Conservation (phyloP, 1,140 invertebrate species). For the Drosophila pectinifera region DNA sequence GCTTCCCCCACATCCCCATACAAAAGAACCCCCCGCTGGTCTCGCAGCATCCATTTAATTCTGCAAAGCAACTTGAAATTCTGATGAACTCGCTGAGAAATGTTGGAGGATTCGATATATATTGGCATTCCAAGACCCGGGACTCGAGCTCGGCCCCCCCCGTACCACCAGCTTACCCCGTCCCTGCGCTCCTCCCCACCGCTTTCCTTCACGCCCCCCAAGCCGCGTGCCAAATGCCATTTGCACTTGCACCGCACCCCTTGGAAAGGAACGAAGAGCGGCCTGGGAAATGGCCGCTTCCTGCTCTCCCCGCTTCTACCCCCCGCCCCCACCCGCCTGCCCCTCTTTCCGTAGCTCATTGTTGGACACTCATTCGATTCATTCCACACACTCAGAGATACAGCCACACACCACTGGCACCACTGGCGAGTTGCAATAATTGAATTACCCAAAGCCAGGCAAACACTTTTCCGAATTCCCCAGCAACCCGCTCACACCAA, state of each 20-base stretch:
- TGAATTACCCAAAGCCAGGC: constrained; percentile 46
- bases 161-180: not conserved
- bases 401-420: constrained; percentile 8
- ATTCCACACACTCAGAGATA: constrained; percentile 26
- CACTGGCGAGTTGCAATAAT: constrained; percentile 32
- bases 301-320: constrained; percentile 10
- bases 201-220: not conserved
- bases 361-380: constrained; percentile 33
- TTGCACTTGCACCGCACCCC: constrained; percentile 56
- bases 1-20: not conserved
- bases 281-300: constrained; percentile 14
- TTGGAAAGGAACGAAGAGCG: constrained; percentile 24
- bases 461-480: constrained; percentile 40
- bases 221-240: constrained; percentile 57
- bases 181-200: not conserved
- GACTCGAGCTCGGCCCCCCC: not conserved
- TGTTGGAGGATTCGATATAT: constrained; percentile 34
- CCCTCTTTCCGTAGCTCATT: constrained; percentile 39
- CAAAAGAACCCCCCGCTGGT: constrained; percentile 8
- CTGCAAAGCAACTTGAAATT: constrained; percentile 30
- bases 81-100: constrained; percentile 36
- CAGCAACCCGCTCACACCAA: constrained; percentile 17
- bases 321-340: not conserved
- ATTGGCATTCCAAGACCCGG: constrained; percentile 39
- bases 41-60: constrained; percentile 30